phyloP scores from a whole-genome alignment of 2,888 invertebrate species.

The Tortrix viridana region DNA sequence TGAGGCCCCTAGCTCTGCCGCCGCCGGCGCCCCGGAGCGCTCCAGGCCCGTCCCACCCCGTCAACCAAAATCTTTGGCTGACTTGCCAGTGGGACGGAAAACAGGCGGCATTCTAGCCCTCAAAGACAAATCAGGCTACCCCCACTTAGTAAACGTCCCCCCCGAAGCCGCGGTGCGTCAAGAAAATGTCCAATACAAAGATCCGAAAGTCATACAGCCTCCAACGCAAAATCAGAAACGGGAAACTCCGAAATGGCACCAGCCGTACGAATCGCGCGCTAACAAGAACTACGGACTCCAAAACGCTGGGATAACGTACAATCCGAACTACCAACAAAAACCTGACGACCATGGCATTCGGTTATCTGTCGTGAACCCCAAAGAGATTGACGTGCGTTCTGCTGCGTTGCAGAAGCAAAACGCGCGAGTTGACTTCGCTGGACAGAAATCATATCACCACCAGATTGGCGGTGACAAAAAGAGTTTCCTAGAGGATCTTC shows the following conservation, averaged over 20 bases:
- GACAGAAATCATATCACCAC: conserved; percentile 58
- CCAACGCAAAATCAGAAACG: conserved; percentile 55
- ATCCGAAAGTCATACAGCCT: conserved; percentile 56
- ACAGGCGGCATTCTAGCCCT: conserved; percentile 81
- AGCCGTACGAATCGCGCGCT: conserved; percentile 52
- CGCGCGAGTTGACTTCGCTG: conserved; percentile 69
- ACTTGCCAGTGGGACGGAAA: conserved; percentile 72
- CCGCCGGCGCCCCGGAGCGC: conserved; percentile 7
- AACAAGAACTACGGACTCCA: conserved; percentile 71
- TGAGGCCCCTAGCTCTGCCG: conserved; percentile 48
- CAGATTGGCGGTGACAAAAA: conserved; percentile 75
- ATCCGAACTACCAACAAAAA: conserved; percentile 55
- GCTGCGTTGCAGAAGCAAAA: conserved; percentile 78
- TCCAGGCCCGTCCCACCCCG: conserved; percentile 18
- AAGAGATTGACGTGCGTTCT: conserved; percentile 79
- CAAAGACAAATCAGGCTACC: conserved; percentile 81
- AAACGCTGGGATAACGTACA: conserved; percentile 60
- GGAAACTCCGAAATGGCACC: conserved; percentile 48
- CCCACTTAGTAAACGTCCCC: conserved; percentile 71
- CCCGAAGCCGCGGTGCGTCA: conserved; percentile 61
- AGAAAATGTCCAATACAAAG: conserved; percentile 53
- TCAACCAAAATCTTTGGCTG: conserved; percentile 68
- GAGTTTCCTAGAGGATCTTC: conserved; percentile 74
- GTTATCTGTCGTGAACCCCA: conserved; percentile 78
- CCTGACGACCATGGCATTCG: conserved; percentile 62